A percentile compares a stretch with the other conserved stretches of the same genome.
These are phyloP conservation scores for Rhadina sibilatrix DNA, from an alignment of 2,113 vertebrate genomes.

Conservation along the genomic window DNA sequence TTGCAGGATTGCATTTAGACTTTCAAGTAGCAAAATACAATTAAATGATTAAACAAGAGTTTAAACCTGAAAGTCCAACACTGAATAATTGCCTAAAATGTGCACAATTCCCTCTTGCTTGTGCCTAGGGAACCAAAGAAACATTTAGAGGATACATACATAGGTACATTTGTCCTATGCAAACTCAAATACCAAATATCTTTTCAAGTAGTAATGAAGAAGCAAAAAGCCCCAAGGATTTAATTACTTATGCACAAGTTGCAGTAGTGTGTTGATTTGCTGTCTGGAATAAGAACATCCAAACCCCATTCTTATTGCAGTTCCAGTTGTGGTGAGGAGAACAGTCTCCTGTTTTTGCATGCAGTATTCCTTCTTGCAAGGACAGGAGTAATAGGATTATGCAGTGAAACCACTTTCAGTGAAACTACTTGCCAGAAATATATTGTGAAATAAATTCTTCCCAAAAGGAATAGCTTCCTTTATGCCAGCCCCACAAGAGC, in stretches of 20 bases:
- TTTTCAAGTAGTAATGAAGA: not conserved
- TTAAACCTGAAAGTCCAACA: not conserved
- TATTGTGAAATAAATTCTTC: not conserved
- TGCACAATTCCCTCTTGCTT: not conserved
- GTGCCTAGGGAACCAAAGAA: not conserved
- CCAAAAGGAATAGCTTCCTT: not conserved
- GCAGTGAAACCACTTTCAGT: not conserved
- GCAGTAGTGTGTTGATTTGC: not conserved
- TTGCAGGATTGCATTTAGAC: not conserved
- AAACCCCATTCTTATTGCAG: not conserved
- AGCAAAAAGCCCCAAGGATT: not conserved
- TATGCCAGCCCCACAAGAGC: not conserved
- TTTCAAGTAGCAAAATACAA: not conserved
- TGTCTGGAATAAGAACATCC: not conserved
- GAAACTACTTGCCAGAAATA: not conserved
- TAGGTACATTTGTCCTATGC: not conserved
- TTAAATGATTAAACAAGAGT: not conserved
- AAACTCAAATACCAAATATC: not conserved
- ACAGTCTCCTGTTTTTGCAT: not conserved
- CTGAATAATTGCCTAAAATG: not conserved
- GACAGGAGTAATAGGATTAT: not conserved
- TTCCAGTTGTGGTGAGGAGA: not conserved
- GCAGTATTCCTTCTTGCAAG: not conserved
- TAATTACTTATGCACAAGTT: not conserved
- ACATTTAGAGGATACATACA: not conserved